A percentile compares a stretch with the other conserved stretches of the same genome.
Conservation (phyloP, 2,797 vertebrate genomes). For the Tapirus indicus region DNA sequence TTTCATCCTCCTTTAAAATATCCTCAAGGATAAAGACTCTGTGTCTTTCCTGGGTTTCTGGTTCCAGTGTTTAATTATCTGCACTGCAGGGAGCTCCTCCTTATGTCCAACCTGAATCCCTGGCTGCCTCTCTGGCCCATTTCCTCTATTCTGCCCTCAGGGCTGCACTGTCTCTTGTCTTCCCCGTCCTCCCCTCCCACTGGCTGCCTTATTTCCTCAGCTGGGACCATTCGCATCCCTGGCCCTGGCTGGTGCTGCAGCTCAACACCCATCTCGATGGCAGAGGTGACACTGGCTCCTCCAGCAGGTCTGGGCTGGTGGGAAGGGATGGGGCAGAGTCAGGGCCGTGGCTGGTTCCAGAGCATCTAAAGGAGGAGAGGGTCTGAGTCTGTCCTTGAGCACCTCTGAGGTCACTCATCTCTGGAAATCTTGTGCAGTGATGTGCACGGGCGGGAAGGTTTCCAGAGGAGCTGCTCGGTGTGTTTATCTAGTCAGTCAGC, state of each 20-base stretch:
- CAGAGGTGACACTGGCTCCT: neutral
- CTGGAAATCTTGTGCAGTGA: accelerated
- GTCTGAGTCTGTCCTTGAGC: neutral
- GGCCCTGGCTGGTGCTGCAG: conserved; percentile 80
- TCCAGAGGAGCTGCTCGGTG: neutral
- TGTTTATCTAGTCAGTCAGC: neutral
- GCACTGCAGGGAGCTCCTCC: neutral
- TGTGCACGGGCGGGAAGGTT: neutral
- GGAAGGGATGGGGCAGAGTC: accelerated
- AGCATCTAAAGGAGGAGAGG: neutral
- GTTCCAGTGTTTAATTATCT: neutral
- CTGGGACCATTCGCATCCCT: conserved; percentile 46
- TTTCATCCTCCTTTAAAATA: neutral
- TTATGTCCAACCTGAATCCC: neutral
- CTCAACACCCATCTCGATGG: conserved; percentile 80
- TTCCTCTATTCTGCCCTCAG: neutral
- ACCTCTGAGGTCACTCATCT: neutral
- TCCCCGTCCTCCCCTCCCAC: neutral
- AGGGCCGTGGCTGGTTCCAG: accelerated
- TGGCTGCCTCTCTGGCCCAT: neutral
- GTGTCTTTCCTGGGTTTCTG: neutral
- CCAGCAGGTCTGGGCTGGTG: neutral
- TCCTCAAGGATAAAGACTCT: neutral
- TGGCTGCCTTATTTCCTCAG: neutral
- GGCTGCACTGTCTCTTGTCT: neutral